Percentiles rank a stretch among this genome's conserved stretches.
phyloP scores from a whole-genome alignment of 2,113 vertebrate species.

The Triplophysa rosa region DNA sequence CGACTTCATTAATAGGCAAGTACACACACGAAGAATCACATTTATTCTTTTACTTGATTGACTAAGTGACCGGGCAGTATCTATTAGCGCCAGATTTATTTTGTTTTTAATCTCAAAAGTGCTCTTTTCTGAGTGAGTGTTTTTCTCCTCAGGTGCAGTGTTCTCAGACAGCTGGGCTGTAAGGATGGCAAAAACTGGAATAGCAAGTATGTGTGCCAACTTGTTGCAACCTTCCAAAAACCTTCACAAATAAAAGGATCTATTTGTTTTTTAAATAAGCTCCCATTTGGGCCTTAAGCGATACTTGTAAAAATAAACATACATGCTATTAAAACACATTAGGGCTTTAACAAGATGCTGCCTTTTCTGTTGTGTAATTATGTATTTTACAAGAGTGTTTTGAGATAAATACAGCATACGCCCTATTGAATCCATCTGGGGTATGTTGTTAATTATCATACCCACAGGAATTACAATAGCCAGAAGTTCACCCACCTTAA shows the following conservation, averaged over 20 bases:
- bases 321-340: no score
- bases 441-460: no score
- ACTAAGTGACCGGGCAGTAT: neutral
- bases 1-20: conserved; percentile 99
- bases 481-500: neutral
- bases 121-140: neutral
- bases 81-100: neutral
- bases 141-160: conserved; percentile 80
- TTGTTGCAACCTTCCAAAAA: neutral
- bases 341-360: no score
- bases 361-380: neutral
- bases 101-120: neutral
- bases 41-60: neutral
- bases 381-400: no score
- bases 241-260: neutral
- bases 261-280: neutral
- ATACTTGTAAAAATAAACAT: neutral
- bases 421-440: no score
- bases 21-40: conserved; percentile 47
- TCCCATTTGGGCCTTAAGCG: neutral
- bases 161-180: conserved; percentile 88
- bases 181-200: conserved; percentile 93
- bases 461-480: no score
- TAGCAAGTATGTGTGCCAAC: conserved; percentile 79
- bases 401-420: no score